Base-by-base conservation (phyloP, 2,888 invertebrate species). In the Hylaea fasciaria region DNA sequence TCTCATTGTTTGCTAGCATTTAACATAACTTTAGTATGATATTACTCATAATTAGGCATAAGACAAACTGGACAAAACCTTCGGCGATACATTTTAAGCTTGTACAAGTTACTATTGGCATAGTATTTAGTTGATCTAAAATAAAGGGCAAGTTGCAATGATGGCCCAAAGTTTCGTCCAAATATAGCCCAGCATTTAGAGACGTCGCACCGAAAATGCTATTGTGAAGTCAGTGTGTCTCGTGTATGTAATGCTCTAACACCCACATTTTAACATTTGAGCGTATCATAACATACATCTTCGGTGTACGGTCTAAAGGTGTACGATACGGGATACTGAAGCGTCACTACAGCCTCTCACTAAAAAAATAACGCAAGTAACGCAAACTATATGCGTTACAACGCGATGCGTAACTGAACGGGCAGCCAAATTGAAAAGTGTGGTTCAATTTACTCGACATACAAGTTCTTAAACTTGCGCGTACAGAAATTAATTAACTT, bases 331-430 rank as follows among this genome's bases (percentile, higher is more conserved):
- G 72, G 70, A 74, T 74, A 70, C 62, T 66, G 56, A 80, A 80
- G 78, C 80, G 66, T 78, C 69, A 77, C 74, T 76, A 74, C 11
- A n/a, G 1, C n/a, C 37, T 11, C 64, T 48, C 67, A 66, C 77
- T 81, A 83, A 76, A 70, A 55, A 80, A 81, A 78, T 83, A 83
- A 86, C 56, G 76, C 80, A 78, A 1, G 75, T 71, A 72, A 69
- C 64, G 43, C 41, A 43, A 73, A 12, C 12, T 8, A 35, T 8
- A 76, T 71, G 76, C 74, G 79, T 82, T 78, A 72, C 74, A 80
- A 82, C 71, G 71, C 77, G 77, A 68, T 70, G 72, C 71, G 72
- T 39, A 51, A 78, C 71, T 69, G 57, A 53, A 72, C 68, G 55
- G 17, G 59, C 66, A 69, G 62, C 68, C 54, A 62, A 67, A 52